These are phyloP conservation scores for Ara ararauna DNA, from an alignment of 2,797 vertebrate species.

Conservation along the genomic window DNA sequence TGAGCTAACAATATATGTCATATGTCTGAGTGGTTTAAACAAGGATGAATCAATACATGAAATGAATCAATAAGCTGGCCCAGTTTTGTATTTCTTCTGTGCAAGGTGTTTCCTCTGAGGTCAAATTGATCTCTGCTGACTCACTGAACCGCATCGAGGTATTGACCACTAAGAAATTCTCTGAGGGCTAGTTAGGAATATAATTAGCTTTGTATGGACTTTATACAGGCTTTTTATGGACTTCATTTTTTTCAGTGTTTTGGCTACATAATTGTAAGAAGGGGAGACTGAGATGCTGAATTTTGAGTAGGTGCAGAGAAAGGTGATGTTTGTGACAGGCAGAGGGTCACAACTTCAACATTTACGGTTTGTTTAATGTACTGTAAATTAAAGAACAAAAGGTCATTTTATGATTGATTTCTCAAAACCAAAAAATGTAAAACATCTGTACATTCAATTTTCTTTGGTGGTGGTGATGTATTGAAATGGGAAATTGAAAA, in stretches of 20 bases:
- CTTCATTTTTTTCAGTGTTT: neutral
- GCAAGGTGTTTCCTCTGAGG: neutral
- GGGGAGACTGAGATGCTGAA: neutral
- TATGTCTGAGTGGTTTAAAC: neutral
- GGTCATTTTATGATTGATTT: neutral
- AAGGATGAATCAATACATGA: neutral
- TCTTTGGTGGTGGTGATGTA: neutral
- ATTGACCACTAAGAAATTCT: neutral
- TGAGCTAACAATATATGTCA: neutral
- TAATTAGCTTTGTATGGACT: neutral
- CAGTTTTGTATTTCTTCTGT: neutral
- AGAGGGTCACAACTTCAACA: neutral
- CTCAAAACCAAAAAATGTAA: neutral
- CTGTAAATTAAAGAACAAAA: neutral
- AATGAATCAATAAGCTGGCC: neutral
- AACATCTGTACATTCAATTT: neutral
- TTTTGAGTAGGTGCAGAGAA: neutral
- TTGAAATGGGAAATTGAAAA: neutral
- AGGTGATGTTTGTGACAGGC: neutral
- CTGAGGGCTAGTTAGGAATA: neutral
- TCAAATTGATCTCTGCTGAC: neutral
- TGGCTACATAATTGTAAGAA: neutral
- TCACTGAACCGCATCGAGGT: neutral
- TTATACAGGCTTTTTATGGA: neutral
- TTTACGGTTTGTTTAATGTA: neutral